These are phyloP conservation scores for Sebastes schlegelii DNA, from an alignment of 2,113 vertebrate genomes.

Conservation along the genomic window DNA sequence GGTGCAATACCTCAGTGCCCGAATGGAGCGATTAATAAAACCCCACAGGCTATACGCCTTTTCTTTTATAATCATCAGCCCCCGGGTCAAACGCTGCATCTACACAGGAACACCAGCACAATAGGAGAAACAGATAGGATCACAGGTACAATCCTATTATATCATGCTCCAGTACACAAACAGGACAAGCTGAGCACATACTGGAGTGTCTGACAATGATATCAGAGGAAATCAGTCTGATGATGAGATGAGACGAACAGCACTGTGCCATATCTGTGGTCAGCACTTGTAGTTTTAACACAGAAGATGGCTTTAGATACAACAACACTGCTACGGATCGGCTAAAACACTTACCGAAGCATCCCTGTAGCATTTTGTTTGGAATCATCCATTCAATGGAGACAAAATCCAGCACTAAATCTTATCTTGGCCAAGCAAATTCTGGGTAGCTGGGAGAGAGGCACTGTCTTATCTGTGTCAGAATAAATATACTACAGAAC, in stretches of 20 bases:
- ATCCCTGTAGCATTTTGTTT: slow-evolving; percentile 30
- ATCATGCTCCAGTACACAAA: slow-evolving; percentile 57
- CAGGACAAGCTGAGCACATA: slow-evolving; percentile 33
- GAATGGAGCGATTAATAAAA: slow-evolving; percentile 41
- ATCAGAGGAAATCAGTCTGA: slow-evolving; percentile 41
- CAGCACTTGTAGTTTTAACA: slow-evolving; percentile 30
- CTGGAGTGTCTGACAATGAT: slow-evolving; percentile 17
- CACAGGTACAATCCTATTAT: slow-evolving; percentile 48
- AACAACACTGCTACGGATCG: slow-evolving; percentile 29
- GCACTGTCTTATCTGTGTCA: slow-evolving; percentile 34
- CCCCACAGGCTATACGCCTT: slow-evolving; percentile 15
- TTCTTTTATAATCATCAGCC: slow-evolving; percentile 49
- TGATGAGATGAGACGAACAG: slow-evolving; percentile 18
- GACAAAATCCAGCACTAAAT: slow-evolving; percentile 54
- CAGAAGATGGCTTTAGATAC: slow-evolving; percentile 50
- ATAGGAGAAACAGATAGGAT: slow-evolving; percentile 41
- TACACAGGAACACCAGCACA: slow-evolving; percentile 31
- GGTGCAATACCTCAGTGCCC: slow-evolving; percentile 30
- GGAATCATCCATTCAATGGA: slow-evolving; percentile 41
- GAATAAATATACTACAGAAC: slow-evolving; percentile 43
- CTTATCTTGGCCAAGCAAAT: slow-evolving; percentile 57
- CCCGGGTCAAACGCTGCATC: slow-evolving; percentile 41
- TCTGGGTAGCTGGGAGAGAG: slow-evolving; percentile 25
- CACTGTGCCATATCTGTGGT: slow-evolving; percentile 47
- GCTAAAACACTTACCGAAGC: slow-evolving; percentile 47